phyloP scores from a whole-genome alignment of 2,888 invertebrate species.

The Ischnus inquisitorius region DNA sequence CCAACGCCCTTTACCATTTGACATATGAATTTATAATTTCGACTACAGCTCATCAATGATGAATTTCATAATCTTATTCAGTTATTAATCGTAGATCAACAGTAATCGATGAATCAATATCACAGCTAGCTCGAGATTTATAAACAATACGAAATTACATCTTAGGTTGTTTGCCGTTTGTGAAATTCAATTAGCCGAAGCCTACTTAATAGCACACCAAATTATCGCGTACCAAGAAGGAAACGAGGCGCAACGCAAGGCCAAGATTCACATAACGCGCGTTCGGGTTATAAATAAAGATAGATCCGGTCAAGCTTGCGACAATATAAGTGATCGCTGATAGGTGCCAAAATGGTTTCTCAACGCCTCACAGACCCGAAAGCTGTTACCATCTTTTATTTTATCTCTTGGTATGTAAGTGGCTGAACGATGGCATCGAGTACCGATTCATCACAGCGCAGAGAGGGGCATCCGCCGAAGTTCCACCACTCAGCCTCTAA shows the following conservation, averaged over 20 bases:
- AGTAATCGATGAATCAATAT: not conserved
- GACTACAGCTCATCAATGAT: not conserved
- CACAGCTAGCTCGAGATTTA: not conserved
- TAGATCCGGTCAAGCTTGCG: conserved; percentile 65
- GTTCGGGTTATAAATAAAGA: conserved; percentile 69
- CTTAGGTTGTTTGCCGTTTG: not conserved
- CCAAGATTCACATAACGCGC: conserved; percentile 29
- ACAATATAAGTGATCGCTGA: conserved; percentile 70
- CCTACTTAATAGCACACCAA: conserved; percentile 2
- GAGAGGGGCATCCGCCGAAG: conserved; percentile 6
- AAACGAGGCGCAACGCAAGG: conserved; percentile 33
- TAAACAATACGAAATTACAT: not conserved
- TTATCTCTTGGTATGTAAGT: conserved; percentile 25
- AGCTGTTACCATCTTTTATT: conserved; percentile 41
- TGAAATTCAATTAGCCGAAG: not conserved
- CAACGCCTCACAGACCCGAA: conserved; percentile 63
- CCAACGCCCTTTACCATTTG: not conserved
- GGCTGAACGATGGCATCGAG: conserved; percentile 64
- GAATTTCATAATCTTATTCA: not conserved
- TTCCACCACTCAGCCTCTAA: conserved; percentile 71
- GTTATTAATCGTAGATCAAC: not conserved
- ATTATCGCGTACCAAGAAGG: conserved; percentile 10
- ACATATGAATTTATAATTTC: not conserved
- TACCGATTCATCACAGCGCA: conserved; percentile 63
- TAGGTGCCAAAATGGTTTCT: conserved; percentile 70